phyloP scores from a whole-genome alignment of 1,140 invertebrate species.

The Charaxes varanes region DNA sequence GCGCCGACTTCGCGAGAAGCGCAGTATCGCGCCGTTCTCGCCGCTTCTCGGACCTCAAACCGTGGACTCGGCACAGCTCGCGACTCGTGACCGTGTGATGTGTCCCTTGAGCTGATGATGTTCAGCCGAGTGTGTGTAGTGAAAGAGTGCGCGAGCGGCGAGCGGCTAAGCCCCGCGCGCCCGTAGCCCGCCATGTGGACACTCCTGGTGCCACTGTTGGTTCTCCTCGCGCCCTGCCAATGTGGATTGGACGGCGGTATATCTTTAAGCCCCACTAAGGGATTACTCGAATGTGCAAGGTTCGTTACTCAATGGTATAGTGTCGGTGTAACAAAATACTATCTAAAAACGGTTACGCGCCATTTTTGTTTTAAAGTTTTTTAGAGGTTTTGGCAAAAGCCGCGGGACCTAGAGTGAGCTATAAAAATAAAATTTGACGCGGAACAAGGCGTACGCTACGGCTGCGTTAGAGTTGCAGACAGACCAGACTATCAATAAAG shows the following conservation, averaged over 20 bases:
- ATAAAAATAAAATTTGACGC: constrained; percentile 59
- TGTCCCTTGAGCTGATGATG: constrained; percentile 51
- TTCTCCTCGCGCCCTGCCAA: constrained; percentile 31
- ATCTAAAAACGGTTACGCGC: constrained; percentile 8
- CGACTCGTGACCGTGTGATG: constrained; percentile 37
- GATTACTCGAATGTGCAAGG: constrained; percentile 64
- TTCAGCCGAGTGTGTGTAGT: constrained; percentile 51
- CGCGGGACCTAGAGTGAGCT: constrained; percentile 49
- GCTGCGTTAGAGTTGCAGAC: constrained; percentile 11
- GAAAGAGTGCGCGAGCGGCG: constrained; percentile 43
- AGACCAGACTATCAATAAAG: no score
- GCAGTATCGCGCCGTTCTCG: constrained; percentile 58
- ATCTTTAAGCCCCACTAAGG: constrained; percentile 50
- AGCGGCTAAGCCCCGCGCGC: constrained; percentile 33
- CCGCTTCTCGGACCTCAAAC: constrained; percentile 52
- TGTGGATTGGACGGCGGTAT: constrained; percentile 31
- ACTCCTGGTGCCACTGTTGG: constrained; percentile 40
- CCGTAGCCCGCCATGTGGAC: constrained; percentile 59
- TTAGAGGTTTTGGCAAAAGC: constrained; percentile 25
- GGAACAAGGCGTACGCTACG: constrained; percentile 31
- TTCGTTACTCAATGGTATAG: constrained; percentile 31
- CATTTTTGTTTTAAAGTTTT: constrained; percentile 9
- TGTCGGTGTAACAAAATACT: constrained; percentile 1
- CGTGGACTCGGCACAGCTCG: constrained; percentile 22
- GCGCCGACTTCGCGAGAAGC: constrained; percentile 34